Evolutionary conservation across 2,113 vertebrate genomes (phyloP), one percentile per base, ranked within the genome.

Genomic region (Sardina pilchardus): DNA sequence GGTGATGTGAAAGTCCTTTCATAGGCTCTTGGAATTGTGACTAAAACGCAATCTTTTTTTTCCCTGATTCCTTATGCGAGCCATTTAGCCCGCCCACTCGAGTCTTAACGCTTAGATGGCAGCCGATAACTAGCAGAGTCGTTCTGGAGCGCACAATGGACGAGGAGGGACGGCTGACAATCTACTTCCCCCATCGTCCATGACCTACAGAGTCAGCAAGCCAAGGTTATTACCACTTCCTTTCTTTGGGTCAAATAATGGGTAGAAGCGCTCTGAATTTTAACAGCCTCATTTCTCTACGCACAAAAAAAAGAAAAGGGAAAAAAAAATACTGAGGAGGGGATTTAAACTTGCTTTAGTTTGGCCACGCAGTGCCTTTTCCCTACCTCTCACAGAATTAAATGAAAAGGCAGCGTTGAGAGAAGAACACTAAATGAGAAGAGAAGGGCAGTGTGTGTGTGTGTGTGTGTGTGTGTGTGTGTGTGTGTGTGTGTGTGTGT

Each of bases 1-100:
- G 63, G 63, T 67, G 63, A 67, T 6, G 42, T 47, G 47, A 42
- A n/a, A 83, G 67, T 50, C 83, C 63, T 50, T 80, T 88, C 83
- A 59, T 83, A n/a, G 16, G 53, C 26, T 81, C 67, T 84, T 84
- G 14, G 71, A 85, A 85, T 86, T 48, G 82, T 59, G 7, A 48
- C 39, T 36, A 36, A 82, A 82, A 71, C 36, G 59, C 36, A 75
- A 75, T 82, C 83, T 83, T 78, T n/a, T 67, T n/a, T n/a, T n/a
- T n/a, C n/a, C 82, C 59, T 42, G 80, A 86, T 88, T 88, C 86
- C 82, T 82, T 26, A 47, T 82, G 63, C 82, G 44, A 21, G 34
- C 59, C 83, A 82, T 42, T 75, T 45, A 67, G 81, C 83, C 24
- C 42, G 81, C 43, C 81, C 45, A 17, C 10, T 34, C 47, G 17